phyloP scores from a whole-genome alignment of 2,888 invertebrate genomes.

The Rhamphomyia laevipes region DNA sequence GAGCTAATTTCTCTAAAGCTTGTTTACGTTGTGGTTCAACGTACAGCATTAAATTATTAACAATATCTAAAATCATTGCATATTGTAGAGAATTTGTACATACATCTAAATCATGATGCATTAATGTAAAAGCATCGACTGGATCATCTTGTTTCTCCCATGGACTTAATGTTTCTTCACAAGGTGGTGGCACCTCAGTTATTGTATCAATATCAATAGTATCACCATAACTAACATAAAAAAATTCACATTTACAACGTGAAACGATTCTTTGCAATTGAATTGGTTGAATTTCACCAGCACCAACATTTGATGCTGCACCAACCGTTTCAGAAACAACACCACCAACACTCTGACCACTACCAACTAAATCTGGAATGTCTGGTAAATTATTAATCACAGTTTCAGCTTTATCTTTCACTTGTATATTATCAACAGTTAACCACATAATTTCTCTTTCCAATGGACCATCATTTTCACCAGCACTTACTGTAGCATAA shows the following conservation, averaged over 20 bases:
- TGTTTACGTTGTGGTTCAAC: slow-evolving; percentile 93
- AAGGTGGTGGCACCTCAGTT: slow-evolving; percentile 57
- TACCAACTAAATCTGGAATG: slow-evolving; percentile 79
- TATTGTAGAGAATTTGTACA: slow-evolving; percentile 92
- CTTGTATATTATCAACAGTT: slow-evolving; percentile 84
- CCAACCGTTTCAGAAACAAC: slow-evolving; percentile 89
- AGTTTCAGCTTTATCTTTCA: slow-evolving; percentile 63
- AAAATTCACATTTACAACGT: slow-evolving; percentile 95
- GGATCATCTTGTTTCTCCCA: slow-evolving; percentile 78
- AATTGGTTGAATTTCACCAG: slow-evolving; percentile 44
- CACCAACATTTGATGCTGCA: slow-evolving; percentile 54
- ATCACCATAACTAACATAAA: slow-evolving; percentile 89
- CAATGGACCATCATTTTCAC: slow-evolving; percentile 53
- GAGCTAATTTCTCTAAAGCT: slow-evolving; percentile 69
- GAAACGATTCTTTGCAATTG: slow-evolving; percentile 94
- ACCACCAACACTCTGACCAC: slow-evolving; percentile 93
- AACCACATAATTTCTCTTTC: slow-evolving; percentile 94
- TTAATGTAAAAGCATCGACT: slow-evolving; percentile 92
- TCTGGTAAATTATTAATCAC: slow-evolving; percentile 72
- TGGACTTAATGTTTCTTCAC: slow-evolving; percentile 54
- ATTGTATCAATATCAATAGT: slow-evolving; percentile 43
- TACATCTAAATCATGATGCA: slow-evolving; percentile 98
- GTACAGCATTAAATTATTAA: slow-evolving; percentile 92
- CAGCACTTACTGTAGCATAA: slow-evolving; percentile 92
- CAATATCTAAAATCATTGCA: slow-evolving; percentile 92